Percentiles rank a stretch among this genome's conserved stretches.
phyloP scores from a whole-genome alignment of 2,113 vertebrate genomes.

The Syngnathus scovelli region DNA sequence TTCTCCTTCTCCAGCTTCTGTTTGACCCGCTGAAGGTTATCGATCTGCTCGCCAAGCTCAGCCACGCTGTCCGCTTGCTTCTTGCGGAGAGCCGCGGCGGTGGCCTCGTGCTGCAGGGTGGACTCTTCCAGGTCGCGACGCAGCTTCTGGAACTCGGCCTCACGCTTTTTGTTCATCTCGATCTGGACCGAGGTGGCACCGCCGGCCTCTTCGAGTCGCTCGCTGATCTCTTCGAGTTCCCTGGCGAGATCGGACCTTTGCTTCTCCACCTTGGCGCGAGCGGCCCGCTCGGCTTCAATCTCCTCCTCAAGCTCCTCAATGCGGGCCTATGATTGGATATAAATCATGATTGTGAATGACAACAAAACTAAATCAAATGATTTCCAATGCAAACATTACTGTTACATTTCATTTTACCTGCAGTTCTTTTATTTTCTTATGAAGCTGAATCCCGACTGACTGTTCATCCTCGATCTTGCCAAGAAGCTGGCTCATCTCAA shows the following conservation, averaged over 20 bases:
- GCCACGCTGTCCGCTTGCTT: constrained; percentile 86
- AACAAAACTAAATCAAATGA: neutral
- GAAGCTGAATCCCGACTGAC: constrained; percentile 67
- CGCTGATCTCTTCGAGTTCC: constrained; percentile 85
- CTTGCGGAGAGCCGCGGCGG: constrained; percentile 71
- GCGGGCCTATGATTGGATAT: constrained; percentile 43
- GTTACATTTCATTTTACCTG: constrained; percentile 54
- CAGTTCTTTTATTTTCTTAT: constrained; percentile 78
- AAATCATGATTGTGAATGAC: neutral
- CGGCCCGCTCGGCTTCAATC: constrained; percentile 81
- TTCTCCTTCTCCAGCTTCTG: constrained; percentile 96
- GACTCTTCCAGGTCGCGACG: constrained; percentile 75
- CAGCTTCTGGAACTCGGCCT: constrained; percentile 86
- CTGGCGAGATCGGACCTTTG: constrained; percentile 78
- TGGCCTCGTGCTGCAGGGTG: constrained; percentile 88
- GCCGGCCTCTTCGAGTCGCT: constrained; percentile 84
- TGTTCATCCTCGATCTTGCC: constrained; percentile 78
- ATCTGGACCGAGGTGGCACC: constrained; percentile 82
- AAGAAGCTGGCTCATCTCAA: constrained; percentile 73
- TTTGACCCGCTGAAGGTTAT: constrained; percentile 87
- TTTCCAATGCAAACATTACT: neutral
- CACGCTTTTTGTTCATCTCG: constrained; percentile 90
- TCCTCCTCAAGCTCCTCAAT: constrained; percentile 82
- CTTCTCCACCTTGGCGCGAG: constrained; percentile 82
- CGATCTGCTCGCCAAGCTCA: constrained; percentile 86